phyloP scores from a whole-genome alignment of 2,797 vertebrate genomes.

The Antrozous pallidus region DNA sequence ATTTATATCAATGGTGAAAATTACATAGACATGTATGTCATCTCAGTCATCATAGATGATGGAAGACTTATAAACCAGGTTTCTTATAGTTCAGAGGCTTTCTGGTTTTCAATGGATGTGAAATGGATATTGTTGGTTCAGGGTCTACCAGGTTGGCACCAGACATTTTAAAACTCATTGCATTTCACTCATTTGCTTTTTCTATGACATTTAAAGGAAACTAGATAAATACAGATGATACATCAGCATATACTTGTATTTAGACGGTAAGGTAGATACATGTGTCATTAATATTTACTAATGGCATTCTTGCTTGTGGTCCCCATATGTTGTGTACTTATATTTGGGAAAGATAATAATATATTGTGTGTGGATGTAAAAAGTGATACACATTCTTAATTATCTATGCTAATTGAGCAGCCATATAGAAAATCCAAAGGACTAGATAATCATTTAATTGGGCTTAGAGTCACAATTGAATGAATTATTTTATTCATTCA shows the following conservation, averaged over 20 bases:
- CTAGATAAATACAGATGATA: neutral
- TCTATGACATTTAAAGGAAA: neutral
- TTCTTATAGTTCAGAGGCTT: neutral
- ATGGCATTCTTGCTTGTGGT: neutral
- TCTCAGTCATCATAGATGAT: neutral
- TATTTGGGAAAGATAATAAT: neutral
- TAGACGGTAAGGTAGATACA: neutral
- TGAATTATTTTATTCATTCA: constrained; percentile 9
- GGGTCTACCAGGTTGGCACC: neutral
- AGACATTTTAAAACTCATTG: neutral
- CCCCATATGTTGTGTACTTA: neutral
- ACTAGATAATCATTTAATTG: neutral
- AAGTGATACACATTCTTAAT: neutral
- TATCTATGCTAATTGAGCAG: neutral
- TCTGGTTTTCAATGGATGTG: neutral
- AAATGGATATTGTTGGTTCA: neutral
- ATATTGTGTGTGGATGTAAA: neutral
- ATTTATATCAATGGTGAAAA: neutral
- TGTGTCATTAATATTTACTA: neutral
- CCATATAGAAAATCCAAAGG: neutral
- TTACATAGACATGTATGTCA: neutral
- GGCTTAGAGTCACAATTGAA: neutral
- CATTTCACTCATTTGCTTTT: neutral
- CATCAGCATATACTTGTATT: neutral
- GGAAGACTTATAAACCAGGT: neutral